Base-by-base conservation (phyloP, 2,113 vertebrate genomes). In the Ophthalmolycus amberensis region DNA sequence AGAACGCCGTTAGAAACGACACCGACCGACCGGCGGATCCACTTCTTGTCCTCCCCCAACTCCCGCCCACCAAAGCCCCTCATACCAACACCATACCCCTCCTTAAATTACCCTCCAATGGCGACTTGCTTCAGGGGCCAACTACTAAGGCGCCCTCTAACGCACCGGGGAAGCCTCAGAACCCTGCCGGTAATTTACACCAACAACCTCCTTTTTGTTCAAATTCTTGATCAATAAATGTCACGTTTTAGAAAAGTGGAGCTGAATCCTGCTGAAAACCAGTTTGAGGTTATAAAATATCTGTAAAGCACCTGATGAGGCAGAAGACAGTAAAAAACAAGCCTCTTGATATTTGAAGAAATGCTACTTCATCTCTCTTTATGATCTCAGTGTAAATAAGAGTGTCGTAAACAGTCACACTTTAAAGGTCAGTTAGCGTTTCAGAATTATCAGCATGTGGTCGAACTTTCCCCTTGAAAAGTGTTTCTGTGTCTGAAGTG, bases 131-230 rank as follows among this genome's bases (percentile, higher is more conserved):
- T 71, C 88, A 62, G 22, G 87, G 83, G 60, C 80, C 82, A 78
- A 79, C 80, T 9, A 85, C 90, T 84, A 92, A 80, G 85, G 77
- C 79, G 48, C 79, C 93, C 54, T 40, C 75, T 90, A 88, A 74
- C 27, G 67, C 85, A 56, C 89, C 93, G 56, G 82, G 87, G 85
- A 93, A 84, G 74, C 68, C 83, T 79, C 84, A 68, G 78, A 89
- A 79, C 56, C 83, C 92, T 65, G 82, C 90, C 63, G 93, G 94
- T 95, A 95, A 95, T 89, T 92, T 67, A 56, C 71, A 71, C 16
- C 38, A 66, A 20, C 4, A 5, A 68, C 25, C 20, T 80, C 78
- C 32, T 46, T 75, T 65, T 46, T 64, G 9, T 42, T 42, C 9
- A 38, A 38, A 8, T 38, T 38, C 38, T 52, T 44, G 44, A 40